phyloP scores from a whole-genome alignment of 2,113 vertebrate genomes.

The Cephalopterus ornatus region DNA sequence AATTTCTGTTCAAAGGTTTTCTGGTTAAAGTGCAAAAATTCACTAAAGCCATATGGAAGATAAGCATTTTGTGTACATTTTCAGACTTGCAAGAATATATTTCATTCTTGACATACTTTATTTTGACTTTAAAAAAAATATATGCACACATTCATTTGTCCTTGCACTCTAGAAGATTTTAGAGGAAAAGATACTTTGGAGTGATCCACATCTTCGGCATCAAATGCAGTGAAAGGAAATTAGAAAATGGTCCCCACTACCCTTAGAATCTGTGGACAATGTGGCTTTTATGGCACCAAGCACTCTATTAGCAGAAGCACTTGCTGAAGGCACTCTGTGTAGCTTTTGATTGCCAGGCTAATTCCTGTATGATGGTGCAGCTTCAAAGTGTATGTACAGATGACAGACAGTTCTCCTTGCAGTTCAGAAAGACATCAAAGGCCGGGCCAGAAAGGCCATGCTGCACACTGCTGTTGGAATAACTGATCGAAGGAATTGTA shows the following conservation, averaged over 20 bases:
- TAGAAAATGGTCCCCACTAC: slow-evolving; percentile 1
- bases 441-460: not conserved
- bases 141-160: slow-evolving; percentile 25
- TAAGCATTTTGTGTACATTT: not conserved
- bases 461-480: not conserved
- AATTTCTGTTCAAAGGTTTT: slow-evolving; percentile 9
- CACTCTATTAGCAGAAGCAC: not conserved
- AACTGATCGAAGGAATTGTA: not conserved
- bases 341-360: not conserved
- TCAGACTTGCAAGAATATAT: not conserved
- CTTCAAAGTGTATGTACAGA: not conserved
- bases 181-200: not conserved
- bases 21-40: slow-evolving; percentile 67
- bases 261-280: not conserved
- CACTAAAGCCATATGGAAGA: slow-evolving; percentile 2
- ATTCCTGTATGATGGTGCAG: not conserved
- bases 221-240: not conserved
- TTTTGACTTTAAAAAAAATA: not conserved
- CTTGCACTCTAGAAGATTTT: not conserved
- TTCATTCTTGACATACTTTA: not conserved
- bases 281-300: not conserved
- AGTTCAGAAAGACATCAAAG: not conserved
- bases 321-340: not conserved
- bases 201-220: not conserved
- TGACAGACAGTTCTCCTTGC: not conserved